Percentiles rank a stretch among this genome's conserved stretches.
These are phyloP conservation scores for Ginglymostoma cirratum DNA, from an alignment of 2,113 vertebrate genomes.

Conservation along the genomic window DNA sequence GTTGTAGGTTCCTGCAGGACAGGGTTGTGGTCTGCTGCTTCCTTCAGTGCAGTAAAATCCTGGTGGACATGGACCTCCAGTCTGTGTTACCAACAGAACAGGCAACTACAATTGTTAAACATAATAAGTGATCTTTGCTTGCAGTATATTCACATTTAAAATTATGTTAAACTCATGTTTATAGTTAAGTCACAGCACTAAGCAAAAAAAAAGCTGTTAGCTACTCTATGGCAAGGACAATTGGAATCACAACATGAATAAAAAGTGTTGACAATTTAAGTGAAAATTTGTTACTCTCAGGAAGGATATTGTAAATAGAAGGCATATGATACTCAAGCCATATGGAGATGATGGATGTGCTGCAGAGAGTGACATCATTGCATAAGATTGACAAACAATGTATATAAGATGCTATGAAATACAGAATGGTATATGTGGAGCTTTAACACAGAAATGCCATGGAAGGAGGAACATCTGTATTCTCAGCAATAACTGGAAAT, in stretches of 20 bases:
- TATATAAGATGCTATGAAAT: neutral
- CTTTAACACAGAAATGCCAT: neutral
- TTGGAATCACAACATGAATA: neutral
- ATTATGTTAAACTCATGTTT: neutral
- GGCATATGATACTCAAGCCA: neutral
- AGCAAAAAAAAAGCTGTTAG: neutral
- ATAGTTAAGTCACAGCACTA: neutral
- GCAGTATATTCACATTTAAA: neutral
- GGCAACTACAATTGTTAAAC: neutral
- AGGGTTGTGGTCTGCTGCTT: conserved; percentile 59
- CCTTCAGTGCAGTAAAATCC: conserved; percentile 68
- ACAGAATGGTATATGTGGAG: neutral
- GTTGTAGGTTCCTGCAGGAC: conserved; percentile 66
- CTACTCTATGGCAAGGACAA: neutral
- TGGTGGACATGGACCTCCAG: conserved; percentile 62
- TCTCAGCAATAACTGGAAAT: neutral
- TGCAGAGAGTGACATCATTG: neutral
- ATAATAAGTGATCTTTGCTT: neutral
- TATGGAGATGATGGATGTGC: neutral
- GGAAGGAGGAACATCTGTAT: neutral
- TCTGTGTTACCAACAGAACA: conserved; percentile 40
- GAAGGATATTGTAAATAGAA: neutral
- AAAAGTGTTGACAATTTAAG: neutral
- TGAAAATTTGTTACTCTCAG: neutral
- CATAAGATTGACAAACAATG: neutral